Percentiles rank a stretch among this genome's conserved stretches.
phyloP scores from a whole-genome alignment of 2,888 invertebrate species.

The Callosobruchus maculatus region DNA sequence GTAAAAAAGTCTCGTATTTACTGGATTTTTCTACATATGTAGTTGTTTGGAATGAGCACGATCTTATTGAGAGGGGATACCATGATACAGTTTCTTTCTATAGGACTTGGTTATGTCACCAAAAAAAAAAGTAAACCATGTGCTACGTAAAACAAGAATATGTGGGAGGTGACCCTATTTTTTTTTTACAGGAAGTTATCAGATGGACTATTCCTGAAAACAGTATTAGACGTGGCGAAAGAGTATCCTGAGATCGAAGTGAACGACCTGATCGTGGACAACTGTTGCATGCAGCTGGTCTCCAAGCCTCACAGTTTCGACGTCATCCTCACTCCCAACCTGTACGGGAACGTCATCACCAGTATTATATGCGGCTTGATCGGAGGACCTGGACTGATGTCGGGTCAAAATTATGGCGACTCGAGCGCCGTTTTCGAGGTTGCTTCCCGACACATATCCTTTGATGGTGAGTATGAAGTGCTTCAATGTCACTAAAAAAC shows the following conservation, averaged over 20 bases:
- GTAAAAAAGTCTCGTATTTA: no score
- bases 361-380: conserved; percentile 39
- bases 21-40: no score
- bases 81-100: no score
- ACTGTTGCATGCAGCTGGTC: conserved; percentile 39
- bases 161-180: no score
- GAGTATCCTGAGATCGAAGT: conserved; percentile 36
- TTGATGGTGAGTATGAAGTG: conserved; percentile 21
- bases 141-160: no score
- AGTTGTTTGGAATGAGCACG: no score
- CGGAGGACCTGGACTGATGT: conserved; percentile 39
- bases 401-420: conserved; percentile 38
- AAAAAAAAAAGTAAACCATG: no score
- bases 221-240: conserved; percentile 31
- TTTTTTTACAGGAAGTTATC: conserved; percentile 31
- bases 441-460: conserved; percentile 27
- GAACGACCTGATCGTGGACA: conserved; percentile 37
- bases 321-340: conserved; percentile 39
- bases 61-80: no score
- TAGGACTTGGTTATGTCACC: no score
- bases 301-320: conserved; percentile 38
- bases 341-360: conserved; percentile 39
- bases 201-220: conserved; percentile 41
- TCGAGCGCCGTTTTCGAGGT: conserved; percentile 40
- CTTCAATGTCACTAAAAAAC: no score